Percentiles rank a stretch among this genome's conserved stretches.
phyloP scores from a whole-genome alignment of 2,797 vertebrate genomes.

The Mus spretus region DNA sequence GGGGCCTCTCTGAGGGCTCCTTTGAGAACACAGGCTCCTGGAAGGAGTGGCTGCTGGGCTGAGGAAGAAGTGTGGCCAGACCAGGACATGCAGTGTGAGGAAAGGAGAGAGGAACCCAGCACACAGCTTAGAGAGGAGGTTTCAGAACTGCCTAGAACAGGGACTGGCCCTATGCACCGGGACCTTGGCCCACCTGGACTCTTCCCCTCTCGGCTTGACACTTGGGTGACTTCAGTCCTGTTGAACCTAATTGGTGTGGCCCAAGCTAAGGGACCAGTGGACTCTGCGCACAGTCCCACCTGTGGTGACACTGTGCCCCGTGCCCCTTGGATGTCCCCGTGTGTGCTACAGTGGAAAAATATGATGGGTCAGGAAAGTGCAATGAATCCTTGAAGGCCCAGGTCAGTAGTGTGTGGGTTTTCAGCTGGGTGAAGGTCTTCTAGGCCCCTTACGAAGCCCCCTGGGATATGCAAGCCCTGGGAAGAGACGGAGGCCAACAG shows the following conservation, averaged over 20 bases:
- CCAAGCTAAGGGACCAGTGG: neutral
- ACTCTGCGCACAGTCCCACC: neutral
- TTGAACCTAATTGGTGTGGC: fast-evolving
- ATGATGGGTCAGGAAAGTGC: neutral
- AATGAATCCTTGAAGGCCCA: fast-evolving
- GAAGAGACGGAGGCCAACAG: neutral
- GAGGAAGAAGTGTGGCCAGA: neutral
- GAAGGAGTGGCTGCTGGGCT: neutral
- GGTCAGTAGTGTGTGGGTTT: neutral
- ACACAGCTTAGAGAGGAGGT: no score
- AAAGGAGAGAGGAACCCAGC: neutral
- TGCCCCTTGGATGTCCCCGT: no score
- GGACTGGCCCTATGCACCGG: neutral
- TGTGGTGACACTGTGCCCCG: fast-evolving
- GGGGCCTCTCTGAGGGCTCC: neutral
- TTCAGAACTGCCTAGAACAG: neutral
- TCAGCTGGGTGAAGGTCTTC: neutral
- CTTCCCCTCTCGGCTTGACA: neutral
- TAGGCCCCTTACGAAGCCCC: neutral
- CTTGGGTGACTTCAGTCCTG: fast-evolving
- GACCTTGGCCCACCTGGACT: fast-evolving
- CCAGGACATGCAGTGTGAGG: neutral
- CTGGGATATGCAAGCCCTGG: neutral
- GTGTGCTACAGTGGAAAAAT: neutral
- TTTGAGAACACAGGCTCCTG: neutral